These are phyloP conservation scores for Tricholaema leucomelas DNA, from an alignment of 2,113 vertebrate species.

Conservation along the genomic window DNA sequence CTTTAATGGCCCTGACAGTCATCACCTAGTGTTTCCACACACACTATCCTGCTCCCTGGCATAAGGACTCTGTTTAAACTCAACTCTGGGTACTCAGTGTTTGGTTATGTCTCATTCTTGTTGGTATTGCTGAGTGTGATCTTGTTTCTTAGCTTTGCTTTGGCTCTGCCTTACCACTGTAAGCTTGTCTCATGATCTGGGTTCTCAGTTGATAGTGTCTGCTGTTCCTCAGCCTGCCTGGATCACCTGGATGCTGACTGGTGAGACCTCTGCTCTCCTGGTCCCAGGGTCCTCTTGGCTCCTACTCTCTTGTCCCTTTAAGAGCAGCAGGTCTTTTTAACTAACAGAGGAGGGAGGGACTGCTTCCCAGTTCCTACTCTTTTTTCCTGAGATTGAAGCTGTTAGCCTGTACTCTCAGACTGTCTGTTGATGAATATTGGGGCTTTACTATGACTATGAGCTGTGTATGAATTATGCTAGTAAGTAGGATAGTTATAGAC, in stretches of 20 bases:
- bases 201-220: background rate
- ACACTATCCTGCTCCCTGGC: accelerated
- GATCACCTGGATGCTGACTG: background rate
- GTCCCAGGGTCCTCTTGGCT: background rate
- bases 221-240: background rate
- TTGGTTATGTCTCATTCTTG: accelerated
- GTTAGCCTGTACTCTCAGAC: accelerated
- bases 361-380: background rate
- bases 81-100: too few relatives aligned
- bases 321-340: background rate
- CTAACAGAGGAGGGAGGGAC: background rate
- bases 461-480: background rate
- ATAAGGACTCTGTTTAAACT: background rate
- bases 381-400: background rate
- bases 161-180: accelerated
- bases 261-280: background rate
- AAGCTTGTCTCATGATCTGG: background rate
- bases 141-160: accelerated
- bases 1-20: background rate
- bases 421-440: background rate
- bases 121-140: accelerated
- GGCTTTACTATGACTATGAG: background rate
- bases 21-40: background rate
- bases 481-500: background rate
- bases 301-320: background rate